Evolutionary conservation across 2,888 invertebrate species (phyloP).

Genomic region (Harmothoe impar): DNA sequence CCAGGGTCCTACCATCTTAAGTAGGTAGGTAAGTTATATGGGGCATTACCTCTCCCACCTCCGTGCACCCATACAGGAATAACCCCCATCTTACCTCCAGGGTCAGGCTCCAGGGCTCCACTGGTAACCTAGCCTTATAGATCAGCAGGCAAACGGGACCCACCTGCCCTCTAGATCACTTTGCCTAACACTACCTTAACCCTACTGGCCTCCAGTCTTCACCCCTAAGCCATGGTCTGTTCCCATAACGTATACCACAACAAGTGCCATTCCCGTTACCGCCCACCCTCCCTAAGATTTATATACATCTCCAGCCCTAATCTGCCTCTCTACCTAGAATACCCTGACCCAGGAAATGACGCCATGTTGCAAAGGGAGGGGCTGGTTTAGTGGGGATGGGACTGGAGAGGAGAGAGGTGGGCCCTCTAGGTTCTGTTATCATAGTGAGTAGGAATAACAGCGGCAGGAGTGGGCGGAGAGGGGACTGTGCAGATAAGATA

Average conservation of each 20-base stretch:
- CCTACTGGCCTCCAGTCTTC: not conserved
- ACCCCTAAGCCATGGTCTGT: no score
- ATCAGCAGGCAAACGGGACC: not conserved
- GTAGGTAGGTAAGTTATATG: no score
- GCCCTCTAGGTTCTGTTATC: not conserved
- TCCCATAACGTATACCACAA: not conserved
- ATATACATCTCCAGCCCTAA: slow-evolving; percentile 39
- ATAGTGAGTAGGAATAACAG: slow-evolving; percentile 22
- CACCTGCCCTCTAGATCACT: not conserved
- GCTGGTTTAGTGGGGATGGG: not conserved
- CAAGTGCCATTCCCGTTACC: not conserved
- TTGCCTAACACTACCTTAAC: slow-evolving; percentile 10
- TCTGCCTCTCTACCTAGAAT: slow-evolving; percentile 31
- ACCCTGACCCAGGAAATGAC: not conserved
- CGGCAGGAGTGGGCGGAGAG: not conserved
- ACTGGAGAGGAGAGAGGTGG: not conserved
- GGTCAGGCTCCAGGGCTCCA: no score
- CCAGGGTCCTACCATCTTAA: no score
- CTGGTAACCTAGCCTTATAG: not conserved
- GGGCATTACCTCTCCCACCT: no score
- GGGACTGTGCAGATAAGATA: slow-evolving; percentile 37
- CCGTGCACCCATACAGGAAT: no score
- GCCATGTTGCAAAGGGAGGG: not conserved
- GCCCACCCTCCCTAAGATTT: not conserved
- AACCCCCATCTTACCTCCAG: no score